Percentiles rank a stretch among this genome's conserved stretches.
Evolutionary conservation across 2,888 invertebrate genomes (phyloP).

Genomic region (Hyposoter dolosus): DNA sequence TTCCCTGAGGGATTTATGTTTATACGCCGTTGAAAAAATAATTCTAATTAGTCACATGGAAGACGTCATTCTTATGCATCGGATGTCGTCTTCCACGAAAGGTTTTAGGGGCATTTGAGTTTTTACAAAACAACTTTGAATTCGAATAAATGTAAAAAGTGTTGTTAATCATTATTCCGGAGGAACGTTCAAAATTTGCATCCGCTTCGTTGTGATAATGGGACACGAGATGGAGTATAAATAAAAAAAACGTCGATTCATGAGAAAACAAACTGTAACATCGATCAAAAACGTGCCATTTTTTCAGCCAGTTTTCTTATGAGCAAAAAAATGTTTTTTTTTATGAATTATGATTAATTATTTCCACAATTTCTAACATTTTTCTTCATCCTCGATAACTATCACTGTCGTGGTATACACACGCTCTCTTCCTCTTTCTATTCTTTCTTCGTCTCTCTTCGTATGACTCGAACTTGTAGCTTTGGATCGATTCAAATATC

Average conservation of each 20-base stretch:
- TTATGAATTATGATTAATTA: not conserved
- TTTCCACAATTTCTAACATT: not conserved
- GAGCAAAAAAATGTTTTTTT: not conserved
- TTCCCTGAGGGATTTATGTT: slow-evolving; percentile 47
- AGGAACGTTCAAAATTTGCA: not conserved
- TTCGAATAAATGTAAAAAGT: not conserved
- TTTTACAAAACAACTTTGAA: not conserved
- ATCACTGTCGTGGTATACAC: not conserved
- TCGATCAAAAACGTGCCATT: not conserved
- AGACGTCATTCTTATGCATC: slow-evolving; percentile 14
- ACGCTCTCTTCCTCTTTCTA: too few species aligned
- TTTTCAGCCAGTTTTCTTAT: not conserved
- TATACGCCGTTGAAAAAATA: not conserved
- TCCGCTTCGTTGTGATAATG: not conserved
- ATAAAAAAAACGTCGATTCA: not conserved
- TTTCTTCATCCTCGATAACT: not conserved
- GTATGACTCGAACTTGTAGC: slow-evolving; percentile 8
- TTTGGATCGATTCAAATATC: slow-evolving; percentile 24
- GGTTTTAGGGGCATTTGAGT: not conserved
- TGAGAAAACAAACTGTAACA: not conserved
- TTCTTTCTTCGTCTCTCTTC: not conserved
- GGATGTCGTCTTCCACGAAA: not conserved
- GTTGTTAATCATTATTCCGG: not conserved
- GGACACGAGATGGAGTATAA: not conserved
- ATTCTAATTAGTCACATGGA: not conserved